These are phyloP conservation scores for Macroramphosus scolopax DNA, from an alignment of 2,797 vertebrate species.

Conservation along the genomic window DNA sequence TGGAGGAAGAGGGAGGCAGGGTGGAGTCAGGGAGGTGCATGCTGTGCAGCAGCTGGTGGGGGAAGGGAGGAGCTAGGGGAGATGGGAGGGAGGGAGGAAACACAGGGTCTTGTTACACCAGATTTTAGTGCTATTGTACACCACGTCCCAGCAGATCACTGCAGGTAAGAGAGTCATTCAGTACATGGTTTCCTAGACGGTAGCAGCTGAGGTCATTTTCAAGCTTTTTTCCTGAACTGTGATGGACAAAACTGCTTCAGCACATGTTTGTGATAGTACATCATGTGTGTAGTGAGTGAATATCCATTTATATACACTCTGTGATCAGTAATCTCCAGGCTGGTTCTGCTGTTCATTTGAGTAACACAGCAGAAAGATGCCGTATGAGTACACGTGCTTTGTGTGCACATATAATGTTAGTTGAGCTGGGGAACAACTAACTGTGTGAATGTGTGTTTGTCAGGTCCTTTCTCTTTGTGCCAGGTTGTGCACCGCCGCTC, in stretches of 20 bases:
- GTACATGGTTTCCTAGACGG: not conserved
- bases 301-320: no score
- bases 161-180: slow-evolving; percentile 62
- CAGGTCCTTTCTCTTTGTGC: slow-evolving; percentile 25
- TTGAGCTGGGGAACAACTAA: slow-evolving; percentile 17
- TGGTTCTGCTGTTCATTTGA: no score
- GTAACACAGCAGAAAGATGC: slow-evolving; percentile 3
- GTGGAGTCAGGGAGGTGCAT: slow-evolving; percentile 53
- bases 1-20: slow-evolving; percentile 38
- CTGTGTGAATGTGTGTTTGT: slow-evolving; percentile 10
- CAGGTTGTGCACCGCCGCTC: slow-evolving; percentile 34
- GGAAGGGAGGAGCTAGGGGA: slow-evolving; percentile 60
- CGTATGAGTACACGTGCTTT: slow-evolving; percentile 11
- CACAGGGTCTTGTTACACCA: slow-evolving; percentile 43
- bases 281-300: no score
- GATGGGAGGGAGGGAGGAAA: slow-evolving; percentile 34
- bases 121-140: slow-evolving; percentile 49
- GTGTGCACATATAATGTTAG: slow-evolving; percentile 3
- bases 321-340: no score
- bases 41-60: slow-evolving; percentile 63
- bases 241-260: not conserved
- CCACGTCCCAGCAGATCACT: slow-evolving; percentile 38
- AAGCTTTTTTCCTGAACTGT: not conserved
- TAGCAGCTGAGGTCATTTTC: slow-evolving; percentile 2
- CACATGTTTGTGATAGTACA: no score